Percentiles rank a stretch among this genome's conserved stretches.
phyloP scores from a whole-genome alignment of 2,888 invertebrate genomes.

The Campoplex capitator region DNA sequence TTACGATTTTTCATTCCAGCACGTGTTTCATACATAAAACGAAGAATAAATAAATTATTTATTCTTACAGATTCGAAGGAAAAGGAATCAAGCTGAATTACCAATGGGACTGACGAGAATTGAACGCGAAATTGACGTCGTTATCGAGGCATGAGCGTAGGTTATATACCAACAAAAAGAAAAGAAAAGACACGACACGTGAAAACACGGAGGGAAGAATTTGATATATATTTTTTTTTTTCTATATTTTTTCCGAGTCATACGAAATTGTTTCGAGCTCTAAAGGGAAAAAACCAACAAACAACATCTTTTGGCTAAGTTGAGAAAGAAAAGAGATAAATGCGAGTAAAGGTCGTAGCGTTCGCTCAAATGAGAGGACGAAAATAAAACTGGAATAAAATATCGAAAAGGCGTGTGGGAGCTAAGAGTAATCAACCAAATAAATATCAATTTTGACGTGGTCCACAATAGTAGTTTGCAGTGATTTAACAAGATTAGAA shows the following conservation, averaged over 20 bases:
- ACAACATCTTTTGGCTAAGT: neutral
- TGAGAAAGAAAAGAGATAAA: conserved; percentile 20
- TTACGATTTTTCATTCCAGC: neutral
- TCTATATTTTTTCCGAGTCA: conserved; percentile 22
- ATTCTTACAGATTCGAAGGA: conserved; percentile 88
- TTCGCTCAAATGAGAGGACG: conserved; percentile 44
- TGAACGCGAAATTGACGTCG: conserved; percentile 71
- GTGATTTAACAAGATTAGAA: conserved; percentile 74
- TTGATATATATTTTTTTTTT: conserved; percentile 45
- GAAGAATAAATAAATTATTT: neutral
- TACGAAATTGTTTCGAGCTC: conserved; percentile 34
- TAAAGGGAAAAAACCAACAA: conserved; percentile 20
- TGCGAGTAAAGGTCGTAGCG: conserved; percentile 25
- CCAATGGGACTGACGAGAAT: conserved; percentile 66
- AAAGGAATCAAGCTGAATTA: conserved; percentile 89
- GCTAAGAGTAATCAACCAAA: conserved; percentile 65
- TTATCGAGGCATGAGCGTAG: conserved; percentile 72
- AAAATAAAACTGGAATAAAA: conserved; percentile 49
- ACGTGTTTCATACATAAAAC: neutral
- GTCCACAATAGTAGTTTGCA: conserved; percentile 81
- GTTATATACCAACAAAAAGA: conserved; percentile 57
- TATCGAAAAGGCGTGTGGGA: conserved; percentile 47
- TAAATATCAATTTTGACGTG: conserved; percentile 79
- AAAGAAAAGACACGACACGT: conserved; percentile 41
- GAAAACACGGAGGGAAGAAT: conserved; percentile 58